A percentile compares a stretch with the other conserved stretches of the same genome.
phyloP scores from a whole-genome alignment of 2,797 vertebrate genomes.

The Chiroxiphia lanceolata region DNA sequence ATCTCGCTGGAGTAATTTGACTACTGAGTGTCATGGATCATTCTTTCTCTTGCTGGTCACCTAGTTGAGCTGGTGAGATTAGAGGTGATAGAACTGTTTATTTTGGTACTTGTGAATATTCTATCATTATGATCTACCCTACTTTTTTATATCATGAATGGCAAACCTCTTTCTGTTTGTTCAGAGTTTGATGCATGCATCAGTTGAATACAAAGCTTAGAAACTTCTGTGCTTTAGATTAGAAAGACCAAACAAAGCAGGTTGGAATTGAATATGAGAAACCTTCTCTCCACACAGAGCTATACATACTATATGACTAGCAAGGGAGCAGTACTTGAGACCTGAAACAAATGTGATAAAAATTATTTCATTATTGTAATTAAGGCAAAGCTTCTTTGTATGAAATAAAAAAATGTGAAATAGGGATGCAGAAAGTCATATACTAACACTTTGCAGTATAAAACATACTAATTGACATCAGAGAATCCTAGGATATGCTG shows the following conservation, averaged over 20 bases:
- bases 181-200: neutral
- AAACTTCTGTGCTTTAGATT: neutral
- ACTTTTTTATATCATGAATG: neutral
- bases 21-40: neutral
- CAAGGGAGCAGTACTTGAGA: neutral
- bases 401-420: neutral
- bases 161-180: neutral
- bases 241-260: neutral
- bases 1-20: neutral
- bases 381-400: rapidly evolving
- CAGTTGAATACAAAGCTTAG: neutral
- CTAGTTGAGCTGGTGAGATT: neutral
- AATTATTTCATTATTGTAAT: neutral
- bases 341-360: neutral
- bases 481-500: neutral
- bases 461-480: neutral
- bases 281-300: neutral
- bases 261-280: neutral
- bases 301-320: neutral
- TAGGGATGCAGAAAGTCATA: neutral
- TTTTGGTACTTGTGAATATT: neutral
- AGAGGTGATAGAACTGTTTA: neutral
- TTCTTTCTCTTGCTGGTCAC: neutral
- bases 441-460: neutral
- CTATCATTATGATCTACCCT: neutral